Conservation (phyloP, 1,140 invertebrate genomes). For the Trichonephila inaurata region DNA sequence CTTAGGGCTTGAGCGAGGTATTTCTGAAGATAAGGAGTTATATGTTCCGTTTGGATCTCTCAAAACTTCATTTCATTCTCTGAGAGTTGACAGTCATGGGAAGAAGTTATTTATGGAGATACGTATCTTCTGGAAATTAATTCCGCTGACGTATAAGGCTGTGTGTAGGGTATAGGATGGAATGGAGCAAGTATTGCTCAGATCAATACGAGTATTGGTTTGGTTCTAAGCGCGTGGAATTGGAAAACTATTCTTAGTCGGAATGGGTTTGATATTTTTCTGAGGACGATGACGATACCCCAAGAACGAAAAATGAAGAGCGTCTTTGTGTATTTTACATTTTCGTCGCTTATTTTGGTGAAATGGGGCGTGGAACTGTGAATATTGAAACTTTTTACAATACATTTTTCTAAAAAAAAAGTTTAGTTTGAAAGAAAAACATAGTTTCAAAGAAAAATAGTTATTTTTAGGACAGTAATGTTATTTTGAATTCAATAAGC, state of each 20-base stretch:
- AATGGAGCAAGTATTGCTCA: neutral
- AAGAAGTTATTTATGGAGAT: constrained; percentile 39
- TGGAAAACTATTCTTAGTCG: constrained; percentile 3
- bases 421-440: too few species aligned
- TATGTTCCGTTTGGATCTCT: constrained; percentile 31
- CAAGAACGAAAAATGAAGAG: neutral
- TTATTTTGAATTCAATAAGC: neutral
- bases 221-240: neutral
- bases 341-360: neutral
- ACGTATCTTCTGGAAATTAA: constrained; percentile 51
- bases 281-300: too few species aligned
- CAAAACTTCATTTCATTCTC: constrained; percentile 32
- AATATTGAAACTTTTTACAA: neutral
- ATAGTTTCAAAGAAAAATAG: too few species aligned
- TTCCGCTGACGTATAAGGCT: neutral
- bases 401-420: neutral
- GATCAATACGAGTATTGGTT: constrained; percentile 26
- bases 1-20: constrained; percentile 2
- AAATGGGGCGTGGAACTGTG: neutral
- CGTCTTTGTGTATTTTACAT: neutral
- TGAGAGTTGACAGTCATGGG: neutral
- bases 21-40: constrained; percentile 42
- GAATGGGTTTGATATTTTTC: neutral
- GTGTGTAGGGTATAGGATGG: too few species aligned
- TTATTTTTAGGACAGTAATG: neutral